Evolutionary conservation across 2,113 vertebrate genomes (phyloP), one percentile per base, ranked within the genome.

Genomic region (Otocyon megalotis): DNA sequence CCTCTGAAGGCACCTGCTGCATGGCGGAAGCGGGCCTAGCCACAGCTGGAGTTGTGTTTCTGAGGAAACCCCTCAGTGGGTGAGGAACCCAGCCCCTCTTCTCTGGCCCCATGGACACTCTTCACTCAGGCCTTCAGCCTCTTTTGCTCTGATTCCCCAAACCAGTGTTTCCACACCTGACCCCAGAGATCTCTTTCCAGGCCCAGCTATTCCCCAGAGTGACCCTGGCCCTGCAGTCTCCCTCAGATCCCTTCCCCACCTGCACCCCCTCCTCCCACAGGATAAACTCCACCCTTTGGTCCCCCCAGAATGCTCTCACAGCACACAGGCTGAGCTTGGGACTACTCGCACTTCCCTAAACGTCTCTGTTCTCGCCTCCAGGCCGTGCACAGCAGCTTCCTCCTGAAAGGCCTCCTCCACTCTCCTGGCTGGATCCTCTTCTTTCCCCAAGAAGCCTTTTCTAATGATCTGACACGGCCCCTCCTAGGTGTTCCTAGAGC

Each of bases 401-500:
- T 30, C 50, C 58, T 15, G 14, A 58, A 91, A 58, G 53, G 5
- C 37, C 79, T 87, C 58, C 77, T 62, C 54, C 32, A 58, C 58
- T 80, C 54, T 93, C n/a, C 32, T 16, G 35, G 65, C 28, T 77
- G 65, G 62, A 1, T 7, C 26, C 63, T 30, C 28, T 48, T 87
- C 83, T 87, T 96, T 43, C 53, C 81, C 60, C 1, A 20, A 65
- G 94, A 97, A 56, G 32, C n/a, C 81, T 95, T 93, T 54, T 80
- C 22, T 12, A 14, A 62, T 88, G 69, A 90, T 20, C 35, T 76
- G 85, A 93, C 53, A 48, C 28, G 13, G 65, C 37, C 53, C 37
- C 65, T 95, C 63, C 74, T 58, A 43, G 65, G 63, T 2, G 32
- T 84, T 91, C 86, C 86, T 77, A 60, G 89, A 91, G 54, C 24